phyloP scores from a whole-genome alignment of 2,888 invertebrate genomes.

The Dicycla oo region DNA sequence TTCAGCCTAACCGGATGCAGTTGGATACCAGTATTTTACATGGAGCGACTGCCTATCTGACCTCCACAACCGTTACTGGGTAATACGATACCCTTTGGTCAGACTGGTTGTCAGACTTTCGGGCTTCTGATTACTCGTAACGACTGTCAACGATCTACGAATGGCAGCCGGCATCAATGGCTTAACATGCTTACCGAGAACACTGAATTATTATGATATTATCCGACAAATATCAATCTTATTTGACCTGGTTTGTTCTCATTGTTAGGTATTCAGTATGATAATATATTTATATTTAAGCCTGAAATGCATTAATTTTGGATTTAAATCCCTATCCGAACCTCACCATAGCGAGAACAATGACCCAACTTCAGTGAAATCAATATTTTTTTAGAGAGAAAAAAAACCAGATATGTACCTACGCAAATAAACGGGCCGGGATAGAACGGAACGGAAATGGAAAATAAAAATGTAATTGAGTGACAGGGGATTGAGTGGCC shows the following conservation, averaged over 20 bases:
- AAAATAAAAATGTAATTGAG: conserved; percentile 69
- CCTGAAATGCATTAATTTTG: neutral
- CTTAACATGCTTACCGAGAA: neutral
- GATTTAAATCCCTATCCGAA: conserved; percentile 6
- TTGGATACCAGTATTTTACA: neutral
- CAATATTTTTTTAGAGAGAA: conserved; percentile 26
- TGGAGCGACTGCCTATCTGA: neutral
- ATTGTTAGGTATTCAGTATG: neutral
- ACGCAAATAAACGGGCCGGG: conserved; percentile 53
- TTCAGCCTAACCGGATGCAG: neutral
- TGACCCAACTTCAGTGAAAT: conserved; percentile 11
- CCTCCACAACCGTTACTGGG: neutral
- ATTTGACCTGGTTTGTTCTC: neutral
- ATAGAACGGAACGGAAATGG: conserved; percentile 63
- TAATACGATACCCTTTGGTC: no score
- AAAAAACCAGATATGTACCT: conserved; percentile 46
- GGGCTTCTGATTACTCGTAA: neutral
- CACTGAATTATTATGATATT: neutral
- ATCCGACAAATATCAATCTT: neutral
- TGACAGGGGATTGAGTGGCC: conserved; percentile 70
- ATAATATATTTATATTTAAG: neutral
- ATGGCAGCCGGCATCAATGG: neutral
- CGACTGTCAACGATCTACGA: neutral
- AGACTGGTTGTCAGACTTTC: neutral
- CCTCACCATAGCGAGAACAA: conserved; percentile 21